These are phyloP conservation scores for Serripes groenlandicus DNA, from an alignment of 2,888 invertebrate species.

Conservation along the genomic window DNA sequence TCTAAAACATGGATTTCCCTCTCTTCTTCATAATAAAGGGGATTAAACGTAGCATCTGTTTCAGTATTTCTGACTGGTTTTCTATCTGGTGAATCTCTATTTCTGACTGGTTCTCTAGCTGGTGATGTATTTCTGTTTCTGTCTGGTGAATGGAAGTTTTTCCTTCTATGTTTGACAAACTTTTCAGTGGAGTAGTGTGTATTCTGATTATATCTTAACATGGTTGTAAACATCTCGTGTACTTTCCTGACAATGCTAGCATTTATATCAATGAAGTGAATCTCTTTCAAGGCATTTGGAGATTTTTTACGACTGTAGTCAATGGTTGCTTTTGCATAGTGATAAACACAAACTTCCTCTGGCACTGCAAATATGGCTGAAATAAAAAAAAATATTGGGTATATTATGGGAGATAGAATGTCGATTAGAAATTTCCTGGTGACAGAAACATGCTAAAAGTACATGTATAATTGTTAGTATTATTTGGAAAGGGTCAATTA, in stretches of 20 bases:
- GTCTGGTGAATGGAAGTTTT: neutral
- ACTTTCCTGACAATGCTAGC: slow-evolving; percentile 53
- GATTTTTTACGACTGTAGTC: slow-evolving; percentile 38
- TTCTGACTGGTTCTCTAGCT: too few relatives aligned
- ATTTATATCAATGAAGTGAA: slow-evolving; percentile 71
- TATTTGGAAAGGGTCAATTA: too few relatives aligned
- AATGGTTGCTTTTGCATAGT: slow-evolving; percentile 67
- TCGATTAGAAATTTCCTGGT: too few relatives aligned
- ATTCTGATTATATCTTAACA: neutral
- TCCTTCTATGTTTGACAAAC: neutral
- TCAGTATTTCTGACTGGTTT: too few relatives aligned
- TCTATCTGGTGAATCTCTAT: too few relatives aligned
- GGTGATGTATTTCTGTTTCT: neutral
- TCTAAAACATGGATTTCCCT: too few relatives aligned
- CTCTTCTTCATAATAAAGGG: too few relatives aligned
- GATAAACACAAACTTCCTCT: slow-evolving; percentile 64
- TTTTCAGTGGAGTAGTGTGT: slow-evolving; percentile 7
- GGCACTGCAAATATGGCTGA: slow-evolving; percentile 74
- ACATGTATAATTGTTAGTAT: too few relatives aligned
- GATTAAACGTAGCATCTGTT: too few relatives aligned
- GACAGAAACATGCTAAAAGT: too few relatives aligned
- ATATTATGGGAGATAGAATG: too few relatives aligned
- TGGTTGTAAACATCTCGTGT: slow-evolving; percentile 21
- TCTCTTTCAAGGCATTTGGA: slow-evolving; percentile 51
- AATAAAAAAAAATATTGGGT: too few relatives aligned